phyloP scores from a whole-genome alignment of 2,113 vertebrate species.

The Passer domesticus region DNA sequence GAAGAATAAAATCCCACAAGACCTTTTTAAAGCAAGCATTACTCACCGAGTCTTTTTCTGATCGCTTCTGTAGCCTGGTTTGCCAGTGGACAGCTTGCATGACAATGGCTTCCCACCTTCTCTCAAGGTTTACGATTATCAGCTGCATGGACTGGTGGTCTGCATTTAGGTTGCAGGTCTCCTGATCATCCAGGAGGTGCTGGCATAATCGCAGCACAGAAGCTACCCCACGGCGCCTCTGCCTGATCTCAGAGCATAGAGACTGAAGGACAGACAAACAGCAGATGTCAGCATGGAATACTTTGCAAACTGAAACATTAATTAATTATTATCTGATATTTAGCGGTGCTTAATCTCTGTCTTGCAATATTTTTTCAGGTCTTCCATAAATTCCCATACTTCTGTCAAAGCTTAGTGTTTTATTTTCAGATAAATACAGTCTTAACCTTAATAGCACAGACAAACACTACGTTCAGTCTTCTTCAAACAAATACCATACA shows the following conservation, averaged over 20 bases:
- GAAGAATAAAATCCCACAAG: background rate
- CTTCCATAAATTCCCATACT: background rate
- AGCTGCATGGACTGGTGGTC: conserved; percentile 92
- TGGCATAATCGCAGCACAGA: conserved; percentile 93
- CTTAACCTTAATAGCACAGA: background rate
- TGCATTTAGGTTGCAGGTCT: conserved; percentile 82
- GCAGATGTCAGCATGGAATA: background rate
- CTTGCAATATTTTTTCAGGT: background rate
- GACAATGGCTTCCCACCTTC: conserved; percentile 97
- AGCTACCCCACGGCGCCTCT: conserved; percentile 86
- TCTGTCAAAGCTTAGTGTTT: background rate
- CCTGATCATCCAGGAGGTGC: conserved; percentile 89
- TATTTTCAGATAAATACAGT: background rate
- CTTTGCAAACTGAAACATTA: background rate
- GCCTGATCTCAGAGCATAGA: conserved; percentile 88
- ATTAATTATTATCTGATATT: background rate
- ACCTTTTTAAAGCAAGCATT: background rate
- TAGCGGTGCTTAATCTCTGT: background rate
- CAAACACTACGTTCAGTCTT: background rate
- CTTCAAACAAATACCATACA: conserved; percentile 14
- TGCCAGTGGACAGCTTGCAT: conserved; percentile 99
- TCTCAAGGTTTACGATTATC: conserved; percentile 93
- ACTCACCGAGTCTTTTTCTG: conserved; percentile 85
- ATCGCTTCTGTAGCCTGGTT: conserved; percentile 83
- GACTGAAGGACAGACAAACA: conserved; percentile 75